A percentile compares a stretch with the other conserved stretches of the same genome.
phyloP scores from a whole-genome alignment of 2,113 vertebrate species.

The Origma solitaria region DNA sequence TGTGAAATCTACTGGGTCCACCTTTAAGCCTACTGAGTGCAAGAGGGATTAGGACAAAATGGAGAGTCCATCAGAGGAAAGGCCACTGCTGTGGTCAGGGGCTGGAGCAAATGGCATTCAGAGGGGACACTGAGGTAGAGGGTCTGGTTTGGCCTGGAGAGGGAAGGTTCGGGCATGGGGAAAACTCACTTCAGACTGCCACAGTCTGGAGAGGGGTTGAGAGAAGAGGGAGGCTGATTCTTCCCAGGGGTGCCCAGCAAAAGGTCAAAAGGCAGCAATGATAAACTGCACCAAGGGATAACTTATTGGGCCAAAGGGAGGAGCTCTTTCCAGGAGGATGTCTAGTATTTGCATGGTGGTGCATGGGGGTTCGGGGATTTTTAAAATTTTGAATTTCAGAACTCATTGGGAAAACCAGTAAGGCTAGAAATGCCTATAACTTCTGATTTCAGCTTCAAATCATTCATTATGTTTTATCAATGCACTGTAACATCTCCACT shows the following conservation, averaged over 20 bases:
- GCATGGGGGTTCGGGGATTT: not conserved
- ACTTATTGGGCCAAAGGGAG: not conserved
- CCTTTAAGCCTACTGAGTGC: not conserved
- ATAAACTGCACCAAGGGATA: not conserved
- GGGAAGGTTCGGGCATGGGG: not conserved
- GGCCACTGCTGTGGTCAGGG: not conserved
- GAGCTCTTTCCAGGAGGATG: accelerated
- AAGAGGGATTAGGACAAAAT: not conserved
- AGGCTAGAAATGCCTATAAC: not conserved
- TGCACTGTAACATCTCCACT: not conserved
- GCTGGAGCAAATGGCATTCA: not conserved
- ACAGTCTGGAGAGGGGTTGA: accelerated
- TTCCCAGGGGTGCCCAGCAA: not conserved
- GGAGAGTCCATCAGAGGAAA: not conserved
- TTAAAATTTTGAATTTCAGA: not conserved
- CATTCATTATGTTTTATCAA: not conserved
- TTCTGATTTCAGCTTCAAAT: not conserved
- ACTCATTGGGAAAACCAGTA: not conserved
- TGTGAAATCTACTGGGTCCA: not conserved
- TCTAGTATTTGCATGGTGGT: not conserved
- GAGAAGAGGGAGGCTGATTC: not conserved
- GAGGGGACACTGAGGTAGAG: not conserved
- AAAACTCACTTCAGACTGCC: not conserved
- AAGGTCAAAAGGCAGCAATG: not conserved
- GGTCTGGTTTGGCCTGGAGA: not conserved